Evolutionary conservation across 2,888 invertebrate species (phyloP), one percentile per base, ranked within the genome.

Genomic region (Lasioglossum zephyrum): DNA sequence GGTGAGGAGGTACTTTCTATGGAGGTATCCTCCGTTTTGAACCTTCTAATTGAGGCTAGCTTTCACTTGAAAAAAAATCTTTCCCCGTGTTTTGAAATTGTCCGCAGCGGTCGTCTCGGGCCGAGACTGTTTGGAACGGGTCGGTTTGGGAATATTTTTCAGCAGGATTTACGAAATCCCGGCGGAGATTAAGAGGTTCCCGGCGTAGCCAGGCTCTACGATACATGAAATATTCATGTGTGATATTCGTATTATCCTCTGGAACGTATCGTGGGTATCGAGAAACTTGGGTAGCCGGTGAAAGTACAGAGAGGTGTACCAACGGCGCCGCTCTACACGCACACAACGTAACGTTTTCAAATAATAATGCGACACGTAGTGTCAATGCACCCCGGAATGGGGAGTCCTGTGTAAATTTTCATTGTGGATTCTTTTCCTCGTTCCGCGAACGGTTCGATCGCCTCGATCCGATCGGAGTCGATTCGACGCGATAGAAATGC

Each of bases 221-320:
- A 63, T 63, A 49, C 72, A 86, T 80, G 85, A 86, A 86, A 86
- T 85, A 81, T 84, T 82, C 82, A 84, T 81, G 77, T 79, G 63
- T 63, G 84, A 82, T 78, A 82, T 77, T 79, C 79, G 85, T 79
- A 81, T 79, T 77, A 87, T 87, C 86, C 79, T 83, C 81, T 39
- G 70, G 70, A 72, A 80, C 66, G 63, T 79, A 82, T 82, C 82
- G 79, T 73, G 79, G 49, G 75, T 87, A 86, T 88, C 84, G 87
- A 87, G 84, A 80, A 87, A 87, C 86, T 78, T 84, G 83, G 81
- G 41, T 85, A 83, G 80, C 78, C 82, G 90, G 91, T 91, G 91
- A 91, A 91, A 91, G 91, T 91, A 88, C 79, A 79, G 87, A 78
- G 77, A 72, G 69, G 69, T 69, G 69, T 79, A 79, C 72, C 75